Percentiles rank a stretch among this genome's conserved stretches.
phyloP scores from a whole-genome alignment of 2,113 vertebrate genomes.

The Myotis brandtii region DNA sequence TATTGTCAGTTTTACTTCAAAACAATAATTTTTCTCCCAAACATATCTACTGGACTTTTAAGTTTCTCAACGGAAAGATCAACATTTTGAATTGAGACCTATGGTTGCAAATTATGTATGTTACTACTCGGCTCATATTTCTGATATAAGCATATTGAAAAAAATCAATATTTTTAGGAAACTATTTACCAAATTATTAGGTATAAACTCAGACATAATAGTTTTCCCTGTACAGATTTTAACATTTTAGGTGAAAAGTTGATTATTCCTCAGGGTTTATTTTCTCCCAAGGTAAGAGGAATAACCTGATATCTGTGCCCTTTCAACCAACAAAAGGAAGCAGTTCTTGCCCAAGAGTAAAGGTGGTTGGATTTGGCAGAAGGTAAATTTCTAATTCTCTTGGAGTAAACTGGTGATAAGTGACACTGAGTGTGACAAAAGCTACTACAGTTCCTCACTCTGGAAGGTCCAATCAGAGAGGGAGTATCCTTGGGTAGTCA shows the following conservation, averaged over 20 bases:
- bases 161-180: neutral
- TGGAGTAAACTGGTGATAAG: neutral
- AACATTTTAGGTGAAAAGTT: neutral
- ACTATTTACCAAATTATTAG: neutral
- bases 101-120: neutral
- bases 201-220: neutral
- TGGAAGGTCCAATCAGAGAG: neutral
- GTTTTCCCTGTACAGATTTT: neutral
- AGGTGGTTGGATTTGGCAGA: neutral
- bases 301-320: neutral
- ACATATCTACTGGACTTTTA: neutral
- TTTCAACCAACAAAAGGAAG: neutral
- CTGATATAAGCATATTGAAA: neutral
- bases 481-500: neutral
- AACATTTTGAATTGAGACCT: neutral
- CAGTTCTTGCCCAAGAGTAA: neutral
- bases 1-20: neutral
- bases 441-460: neutral
- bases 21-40: neutral
- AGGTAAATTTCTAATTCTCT: neutral
- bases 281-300: neutral
- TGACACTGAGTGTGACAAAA: neutral
- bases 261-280: neutral
- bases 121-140: neutral
- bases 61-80: neutral